Percentiles rank a stretch among this genome's conserved stretches.
phyloP scores from a whole-genome alignment of 2,113 vertebrate species.

The Ochotona princeps region DNA sequence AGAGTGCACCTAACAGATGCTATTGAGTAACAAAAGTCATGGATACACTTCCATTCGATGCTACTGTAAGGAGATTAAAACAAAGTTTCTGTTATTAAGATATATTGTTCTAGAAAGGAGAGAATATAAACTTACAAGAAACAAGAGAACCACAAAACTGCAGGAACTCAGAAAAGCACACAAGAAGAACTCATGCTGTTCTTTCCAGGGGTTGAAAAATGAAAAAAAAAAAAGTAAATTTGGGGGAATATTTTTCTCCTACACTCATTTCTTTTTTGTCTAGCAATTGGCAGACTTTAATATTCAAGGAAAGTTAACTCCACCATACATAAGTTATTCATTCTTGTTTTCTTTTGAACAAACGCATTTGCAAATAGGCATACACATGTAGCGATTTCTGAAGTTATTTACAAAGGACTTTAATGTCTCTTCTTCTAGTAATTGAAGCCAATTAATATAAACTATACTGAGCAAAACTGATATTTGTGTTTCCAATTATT shows the following conservation, averaged over 20 bases:
- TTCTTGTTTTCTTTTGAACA: not conserved
- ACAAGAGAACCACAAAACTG: not conserved
- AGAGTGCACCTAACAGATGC: not conserved
- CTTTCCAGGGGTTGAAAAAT: not conserved
- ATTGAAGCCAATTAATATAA: not conserved
- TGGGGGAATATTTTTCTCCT: not conserved
- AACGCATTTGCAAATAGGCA: not conserved
- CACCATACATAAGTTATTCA: not conserved
- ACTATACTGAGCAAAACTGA: not conserved
- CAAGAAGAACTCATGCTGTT: not conserved
- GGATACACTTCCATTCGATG: not conserved
- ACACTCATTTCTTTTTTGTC: not conserved
- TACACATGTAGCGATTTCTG: not conserved
- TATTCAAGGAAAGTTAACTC: too few relatives aligned
- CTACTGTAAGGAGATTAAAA: not conserved
- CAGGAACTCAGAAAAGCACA: rapidly evolving
- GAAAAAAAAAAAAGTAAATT: not conserved
- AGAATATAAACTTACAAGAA: not conserved
- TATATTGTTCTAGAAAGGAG: not conserved
- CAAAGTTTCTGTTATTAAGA: not conserved
- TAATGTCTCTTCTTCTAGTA: not conserved
- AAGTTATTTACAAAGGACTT: not conserved
- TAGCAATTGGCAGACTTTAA: too few relatives aligned
- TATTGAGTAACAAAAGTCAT: not conserved
- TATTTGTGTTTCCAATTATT: not conserved